Conservation (phyloP, 2,888 invertebrate species). For the Drosophila phalerata region DNA sequence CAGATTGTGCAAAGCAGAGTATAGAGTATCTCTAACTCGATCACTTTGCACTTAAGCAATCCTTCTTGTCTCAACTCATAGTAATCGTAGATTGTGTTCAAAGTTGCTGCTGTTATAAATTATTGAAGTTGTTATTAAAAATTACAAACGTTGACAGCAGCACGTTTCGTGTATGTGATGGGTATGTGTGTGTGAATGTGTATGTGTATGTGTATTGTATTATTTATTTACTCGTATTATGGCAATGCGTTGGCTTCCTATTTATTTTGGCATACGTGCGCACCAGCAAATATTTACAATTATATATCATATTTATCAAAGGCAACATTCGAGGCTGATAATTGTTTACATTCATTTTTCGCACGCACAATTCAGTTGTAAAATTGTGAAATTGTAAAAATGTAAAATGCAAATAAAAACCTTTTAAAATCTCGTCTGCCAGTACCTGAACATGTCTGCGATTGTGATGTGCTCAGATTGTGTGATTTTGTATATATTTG, state of each 20-base stretch:
- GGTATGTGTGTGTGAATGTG: constrained; percentile 14
- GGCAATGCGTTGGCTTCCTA: constrained; percentile 40
- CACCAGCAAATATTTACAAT: constrained; percentile 62
- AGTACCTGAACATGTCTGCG: constrained; percentile 29
- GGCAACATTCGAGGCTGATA: constrained; percentile 44
- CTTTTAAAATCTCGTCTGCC: constrained; percentile 22
- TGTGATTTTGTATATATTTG: constrained; percentile 63
- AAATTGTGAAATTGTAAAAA: constrained; percentile 39
- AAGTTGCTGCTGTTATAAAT: constrained; percentile 58
- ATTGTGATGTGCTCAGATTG: constrained; percentile 47
- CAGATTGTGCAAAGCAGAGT: background rate
- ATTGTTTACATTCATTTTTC: constrained; percentile 57
- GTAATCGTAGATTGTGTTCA: constrained; percentile 29
- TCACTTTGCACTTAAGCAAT: background rate
- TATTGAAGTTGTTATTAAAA: constrained; percentile 69
- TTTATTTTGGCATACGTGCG: constrained; percentile 73
- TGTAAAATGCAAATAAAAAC: constrained; percentile 62
- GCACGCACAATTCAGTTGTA: constrained; percentile 33
- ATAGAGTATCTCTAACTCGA: background rate
- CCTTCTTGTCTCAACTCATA: background rate
- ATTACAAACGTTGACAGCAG: constrained; percentile 68
- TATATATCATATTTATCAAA: constrained; percentile 69
- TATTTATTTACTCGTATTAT: constrained; percentile 53
- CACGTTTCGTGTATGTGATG: constrained; percentile 52
- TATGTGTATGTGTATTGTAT: constrained; percentile 25